phyloP scores from a whole-genome alignment of 1,140 invertebrate species.

The Drosophila oshimai region DNA sequence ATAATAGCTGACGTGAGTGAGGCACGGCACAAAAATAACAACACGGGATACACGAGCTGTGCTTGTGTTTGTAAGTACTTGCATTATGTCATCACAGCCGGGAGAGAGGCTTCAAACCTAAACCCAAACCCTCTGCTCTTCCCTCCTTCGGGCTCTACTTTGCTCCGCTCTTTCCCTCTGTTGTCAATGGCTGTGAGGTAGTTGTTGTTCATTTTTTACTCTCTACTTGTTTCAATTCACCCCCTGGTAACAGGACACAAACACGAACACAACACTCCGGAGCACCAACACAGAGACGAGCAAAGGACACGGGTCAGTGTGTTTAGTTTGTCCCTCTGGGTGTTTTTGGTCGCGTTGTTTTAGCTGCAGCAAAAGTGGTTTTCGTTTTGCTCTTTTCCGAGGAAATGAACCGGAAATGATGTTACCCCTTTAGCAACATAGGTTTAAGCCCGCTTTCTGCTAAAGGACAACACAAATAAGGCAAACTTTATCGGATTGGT shows the following conservation, averaged over 20 bases:
- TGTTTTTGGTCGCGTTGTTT: slow-evolving; percentile 32
- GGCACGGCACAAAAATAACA: slow-evolving; percentile 33
- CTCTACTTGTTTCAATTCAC: slow-evolving; percentile 25
- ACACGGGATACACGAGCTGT: not conserved
- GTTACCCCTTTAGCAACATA: slow-evolving; percentile 57
- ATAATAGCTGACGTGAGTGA: slow-evolving; percentile 32
- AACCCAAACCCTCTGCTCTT: no score
- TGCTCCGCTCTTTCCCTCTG: not conserved
- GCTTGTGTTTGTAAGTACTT: slow-evolving; percentile 10
- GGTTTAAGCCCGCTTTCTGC: no score
- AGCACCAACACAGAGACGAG: not conserved
- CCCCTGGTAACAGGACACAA: slow-evolving; percentile 14
- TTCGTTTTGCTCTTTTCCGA: slow-evolving; percentile 37
- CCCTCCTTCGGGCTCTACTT: not conserved
- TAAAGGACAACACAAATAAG: no score
- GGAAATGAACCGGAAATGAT: slow-evolving; percentile 70
- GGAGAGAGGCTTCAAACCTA: slow-evolving; percentile 22
- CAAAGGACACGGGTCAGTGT: slow-evolving; percentile 39
- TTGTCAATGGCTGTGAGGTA: not conserved
- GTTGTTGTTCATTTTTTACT: slow-evolving; percentile 8
- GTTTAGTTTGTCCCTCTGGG: slow-evolving; percentile 16
- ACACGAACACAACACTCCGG: not conserved
- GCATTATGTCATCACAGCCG: slow-evolving; percentile 65
- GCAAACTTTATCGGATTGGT: not conserved
- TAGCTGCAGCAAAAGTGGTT: slow-evolving; percentile 11